These are phyloP conservation scores for Coreius guichenoti DNA, from an alignment of 2,797 vertebrate species.

Conservation along the genomic window DNA sequence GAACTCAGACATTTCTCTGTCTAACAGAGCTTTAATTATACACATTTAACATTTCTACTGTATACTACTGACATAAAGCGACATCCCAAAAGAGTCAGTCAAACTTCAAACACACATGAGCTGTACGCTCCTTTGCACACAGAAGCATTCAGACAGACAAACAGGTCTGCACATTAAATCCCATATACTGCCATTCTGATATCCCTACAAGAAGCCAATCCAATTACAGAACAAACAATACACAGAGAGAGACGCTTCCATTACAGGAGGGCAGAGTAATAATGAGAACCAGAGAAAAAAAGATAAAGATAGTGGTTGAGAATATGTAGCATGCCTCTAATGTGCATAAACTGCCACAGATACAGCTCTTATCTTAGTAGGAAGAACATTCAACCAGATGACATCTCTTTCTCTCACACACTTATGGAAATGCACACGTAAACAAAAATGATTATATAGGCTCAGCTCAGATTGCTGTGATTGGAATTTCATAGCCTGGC, in stretches of 20 bases:
- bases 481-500: conserved; percentile 10
- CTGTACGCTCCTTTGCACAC: background rate
- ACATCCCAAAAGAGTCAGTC: background rate
- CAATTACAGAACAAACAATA: conserved; percentile 18
- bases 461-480: conserved; percentile 7
- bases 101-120: background rate
- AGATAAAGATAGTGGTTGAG: background rate
- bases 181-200: background rate
- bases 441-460: background rate
- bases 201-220: background rate
- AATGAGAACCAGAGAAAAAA: background rate
- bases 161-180: background rate
- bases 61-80: background rate
- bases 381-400: background rate
- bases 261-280: background rate
- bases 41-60: background rate
- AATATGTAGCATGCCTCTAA: background rate
- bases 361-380: background rate
- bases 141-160: background rate
- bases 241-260: background rate
- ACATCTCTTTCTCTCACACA: background rate
- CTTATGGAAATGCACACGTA: background rate
- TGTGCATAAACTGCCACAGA: background rate
- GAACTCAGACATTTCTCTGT: background rate
- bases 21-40: background rate